Conservation (phyloP, 1,140 invertebrate genomes). For the Piezodorus guildinii region DNA sequence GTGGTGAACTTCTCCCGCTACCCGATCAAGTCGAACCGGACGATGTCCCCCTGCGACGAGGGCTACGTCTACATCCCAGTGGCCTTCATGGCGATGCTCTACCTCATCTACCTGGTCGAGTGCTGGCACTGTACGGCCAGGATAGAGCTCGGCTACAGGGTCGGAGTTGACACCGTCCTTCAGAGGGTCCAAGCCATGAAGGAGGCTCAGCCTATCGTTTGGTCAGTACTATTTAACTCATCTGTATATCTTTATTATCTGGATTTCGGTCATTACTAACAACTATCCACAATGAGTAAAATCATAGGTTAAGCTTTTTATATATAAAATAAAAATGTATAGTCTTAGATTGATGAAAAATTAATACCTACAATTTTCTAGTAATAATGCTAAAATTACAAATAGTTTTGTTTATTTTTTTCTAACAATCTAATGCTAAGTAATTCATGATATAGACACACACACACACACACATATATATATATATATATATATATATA, state of each 20-base stretch:
- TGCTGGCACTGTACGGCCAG: slow-evolving; percentile 68
- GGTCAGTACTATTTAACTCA: slow-evolving; percentile 42
- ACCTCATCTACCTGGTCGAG: slow-evolving; percentile 73
- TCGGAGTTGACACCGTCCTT: slow-evolving; percentile 52
- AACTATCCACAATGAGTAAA: no score
- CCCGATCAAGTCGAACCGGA: slow-evolving; percentile 47
- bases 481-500: no score
- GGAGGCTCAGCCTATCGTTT: slow-evolving; percentile 62
- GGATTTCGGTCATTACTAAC: no score
- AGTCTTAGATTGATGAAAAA: no score
- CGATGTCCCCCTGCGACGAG: slow-evolving; percentile 66
- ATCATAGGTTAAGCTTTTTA: no score
- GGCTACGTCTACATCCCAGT: slow-evolving; percentile 79
- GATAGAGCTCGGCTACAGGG: slow-evolving; percentile 47
- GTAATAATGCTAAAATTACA: no score
- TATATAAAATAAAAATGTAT: no score
- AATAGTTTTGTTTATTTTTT: no score
- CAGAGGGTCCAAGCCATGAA: slow-evolving; percentile 56
- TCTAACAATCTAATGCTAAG: no score
- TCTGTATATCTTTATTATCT: neutral
- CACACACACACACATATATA: no score
- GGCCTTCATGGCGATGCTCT: slow-evolving; percentile 67
- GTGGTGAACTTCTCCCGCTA: slow-evolving; percentile 49
- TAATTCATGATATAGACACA: no score
- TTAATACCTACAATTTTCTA: no score